Conservation (phyloP, 1,140 invertebrate species). For the Pseudomyrmex dendroicus region DNA sequence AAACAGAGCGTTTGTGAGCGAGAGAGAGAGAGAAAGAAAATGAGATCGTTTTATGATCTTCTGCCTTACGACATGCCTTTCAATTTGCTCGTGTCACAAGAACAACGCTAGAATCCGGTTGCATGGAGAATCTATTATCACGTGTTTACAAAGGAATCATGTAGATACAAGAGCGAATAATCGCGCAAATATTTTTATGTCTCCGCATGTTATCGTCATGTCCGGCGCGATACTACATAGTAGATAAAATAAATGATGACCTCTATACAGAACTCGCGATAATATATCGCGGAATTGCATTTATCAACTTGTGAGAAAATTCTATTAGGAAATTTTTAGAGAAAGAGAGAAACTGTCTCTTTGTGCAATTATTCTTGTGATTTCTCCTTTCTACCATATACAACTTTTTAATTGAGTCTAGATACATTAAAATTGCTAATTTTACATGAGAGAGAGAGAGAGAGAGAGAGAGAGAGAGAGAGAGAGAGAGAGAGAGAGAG, state of each 20-base stretch:
- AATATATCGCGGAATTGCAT: not conserved
- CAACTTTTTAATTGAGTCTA: no score
- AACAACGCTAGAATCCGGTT: not conserved
- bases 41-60: slow-evolving; percentile 28
- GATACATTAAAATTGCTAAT: no score
- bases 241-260: slow-evolving; percentile 3
- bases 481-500: no score
- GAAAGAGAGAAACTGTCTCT: no score
- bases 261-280: not conserved
- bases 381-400: no score
- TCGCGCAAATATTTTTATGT: not conserved
- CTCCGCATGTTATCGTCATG: not conserved
- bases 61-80: not conserved
- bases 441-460: no score
- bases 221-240: not conserved
- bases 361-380: no score
- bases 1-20: slow-evolving; percentile 32
- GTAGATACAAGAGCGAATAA: not conserved
- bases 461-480: no score
- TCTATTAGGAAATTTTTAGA: not conserved
- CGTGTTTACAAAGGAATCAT: slow-evolving; percentile 14
- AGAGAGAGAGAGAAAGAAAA: no score
- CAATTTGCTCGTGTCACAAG: slow-evolving; percentile 13
- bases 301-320: slow-evolving; percentile 8
- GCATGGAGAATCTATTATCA: not conserved